Evolutionary conservation across 2,888 invertebrate genomes (phyloP).

Genomic region (Thymelicus lineola): DNA sequence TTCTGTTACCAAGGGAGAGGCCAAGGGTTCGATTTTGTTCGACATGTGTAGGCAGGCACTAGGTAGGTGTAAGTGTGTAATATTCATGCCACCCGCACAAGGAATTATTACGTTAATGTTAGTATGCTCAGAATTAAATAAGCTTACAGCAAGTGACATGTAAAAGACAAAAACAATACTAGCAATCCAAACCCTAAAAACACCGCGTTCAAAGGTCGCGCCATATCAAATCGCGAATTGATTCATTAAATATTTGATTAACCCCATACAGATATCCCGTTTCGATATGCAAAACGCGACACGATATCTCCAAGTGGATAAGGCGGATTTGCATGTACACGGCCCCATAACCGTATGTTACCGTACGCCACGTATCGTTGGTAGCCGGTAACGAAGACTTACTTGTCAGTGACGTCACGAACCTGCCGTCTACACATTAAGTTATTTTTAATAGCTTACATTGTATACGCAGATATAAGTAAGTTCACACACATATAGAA

Average conservation of each 20-base stretch:
- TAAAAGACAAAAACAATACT: conserved; percentile 39
- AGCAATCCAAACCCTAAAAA: conserved; percentile 51
- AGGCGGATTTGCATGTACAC: conserved; percentile 45
- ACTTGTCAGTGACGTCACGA: conserved; percentile 36
- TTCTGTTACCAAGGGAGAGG: too few relatives aligned
- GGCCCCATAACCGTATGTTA: conserved; percentile 51
- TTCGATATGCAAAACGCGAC: conserved; percentile 70
- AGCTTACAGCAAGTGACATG: too few relatives aligned
- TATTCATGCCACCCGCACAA: too few relatives aligned
- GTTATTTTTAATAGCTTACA: conserved; percentile 2
- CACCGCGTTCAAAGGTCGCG: conserved; percentile 44
- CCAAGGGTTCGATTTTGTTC: too few relatives aligned
- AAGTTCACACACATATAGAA: too few relatives aligned
- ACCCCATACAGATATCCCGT: conserved; percentile 61
- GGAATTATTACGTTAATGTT: too few relatives aligned
- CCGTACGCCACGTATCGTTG: conserved; percentile 41
- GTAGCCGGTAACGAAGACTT: conserved; percentile 24
- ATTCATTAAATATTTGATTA: conserved; percentile 79
- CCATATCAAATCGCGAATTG: conserved; percentile 61
- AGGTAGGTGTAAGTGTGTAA: too few relatives aligned
- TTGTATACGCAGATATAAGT: neutral
- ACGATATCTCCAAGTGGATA: conserved; percentile 57
- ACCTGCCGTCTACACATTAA: conserved; percentile 1
- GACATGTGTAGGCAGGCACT: too few relatives aligned
- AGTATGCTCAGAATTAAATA: too few relatives aligned